Base-by-base conservation (phyloP, 2,797 vertebrate species). In the Pogoniulus pusillus region DNA sequence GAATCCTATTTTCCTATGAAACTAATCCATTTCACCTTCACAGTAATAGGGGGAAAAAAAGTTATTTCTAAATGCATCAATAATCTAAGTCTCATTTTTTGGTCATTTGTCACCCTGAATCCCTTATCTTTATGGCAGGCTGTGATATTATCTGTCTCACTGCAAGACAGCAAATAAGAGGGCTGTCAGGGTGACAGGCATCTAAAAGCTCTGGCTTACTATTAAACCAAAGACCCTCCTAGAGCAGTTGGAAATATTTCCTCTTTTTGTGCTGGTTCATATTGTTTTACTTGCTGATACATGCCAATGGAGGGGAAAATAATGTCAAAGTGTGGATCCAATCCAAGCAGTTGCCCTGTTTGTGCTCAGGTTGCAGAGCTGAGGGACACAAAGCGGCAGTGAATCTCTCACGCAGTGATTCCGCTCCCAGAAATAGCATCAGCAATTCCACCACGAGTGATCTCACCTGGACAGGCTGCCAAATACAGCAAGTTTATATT, bases 61-160 rank as follows among this genome's bases (percentile, higher is more conserved):
- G 19, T 41, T 9, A 72, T 70, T 91, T 83, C 57, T 64, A 70
- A 87, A 91, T 90, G 87, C 88, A 84, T 89, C 91, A 85, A 90
- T 92, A 96, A 93, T 41, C 79, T 45, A 49, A 70, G 51, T 82
- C 39, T 43, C 32, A 29, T 83, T 86, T 29, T 86, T 81, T 43
- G 29, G 39, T 60, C 87, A n/a, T 80, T 60, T 85, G 79, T 93
- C 89, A 69, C 62, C 74, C 85, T 77, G 63, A 87, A 81, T 93
- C 89, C 70, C 91, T 95, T 93, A 53, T 89, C 76, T 94, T 78
- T 45, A 5, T 75, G 73, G 35, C 88, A 91, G 78, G 72, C 93
- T 96, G 90, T 85, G 96, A 95, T 94, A 94, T 83, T 93, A 95
- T 96, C 93, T 95, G 87, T 92, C 82, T 94, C 66, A 32, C 83